Base-by-base conservation (phyloP, 2,797 vertebrate species). In the Notolabrus celidotus region DNA sequence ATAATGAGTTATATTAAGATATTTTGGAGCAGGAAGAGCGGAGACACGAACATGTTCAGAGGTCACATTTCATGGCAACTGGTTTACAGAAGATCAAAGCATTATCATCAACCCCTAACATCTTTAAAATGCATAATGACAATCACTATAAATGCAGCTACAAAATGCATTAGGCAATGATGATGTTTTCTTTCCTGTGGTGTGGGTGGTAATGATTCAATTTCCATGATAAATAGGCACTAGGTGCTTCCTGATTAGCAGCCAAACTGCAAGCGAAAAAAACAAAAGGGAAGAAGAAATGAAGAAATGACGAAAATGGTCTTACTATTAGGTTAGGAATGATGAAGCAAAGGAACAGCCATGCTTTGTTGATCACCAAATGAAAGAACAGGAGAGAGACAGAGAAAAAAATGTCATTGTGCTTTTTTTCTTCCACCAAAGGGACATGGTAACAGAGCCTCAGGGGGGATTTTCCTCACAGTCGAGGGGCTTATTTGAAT, bases 121-220 rank as follows among this genome's bases (percentile, higher is more conserved):
- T 88, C 82, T 84, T 86, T 88, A 75, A 89, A 90, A 84, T 73
- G 71, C 57, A 82, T 69, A 73, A 83, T 80, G 79, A 60, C 73
- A 73, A 79, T 79, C 69, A 77, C 83, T 84, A 68, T 63, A 77
- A 85, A 86, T 67, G 76, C 82, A 79, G 80, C 69, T 80, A 38
- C 78, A 87, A 86, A 91, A 88, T 84, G 73, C 89, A 93, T 93
- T 88, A 92, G 58, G 68, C 79, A 31, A 64, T 88, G 87, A 90
- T 85, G 89, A 91, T 90, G 89, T 90, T 93, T 89, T 92, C 90
- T 94, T 95, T 93, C 93, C 93, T 92, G 86, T 89, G 54, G 86
- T 86, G 94, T 95, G 94, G 94, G 94, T 89, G 94, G 93, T 87
- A 86, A 92, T 93, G 91, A 94, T 94, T 92, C 87, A 85, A 92